phyloP scores from a whole-genome alignment of 2,888 invertebrate species.

The Epistrophe grossulariae region DNA sequence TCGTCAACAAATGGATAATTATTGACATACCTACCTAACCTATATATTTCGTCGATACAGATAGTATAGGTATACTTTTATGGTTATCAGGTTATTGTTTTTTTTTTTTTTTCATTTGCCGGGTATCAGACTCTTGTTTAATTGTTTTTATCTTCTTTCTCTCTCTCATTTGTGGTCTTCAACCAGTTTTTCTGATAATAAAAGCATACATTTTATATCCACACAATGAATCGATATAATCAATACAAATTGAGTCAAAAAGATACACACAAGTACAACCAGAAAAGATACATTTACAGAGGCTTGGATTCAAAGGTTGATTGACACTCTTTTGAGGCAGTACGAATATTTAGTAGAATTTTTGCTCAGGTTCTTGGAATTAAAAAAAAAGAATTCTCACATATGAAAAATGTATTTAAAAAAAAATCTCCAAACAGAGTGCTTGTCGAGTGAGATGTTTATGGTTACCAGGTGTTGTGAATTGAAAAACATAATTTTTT shows the following conservation, averaged over 20 bases:
- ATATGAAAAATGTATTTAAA: neutral
- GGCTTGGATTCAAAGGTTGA: constrained; percentile 25
- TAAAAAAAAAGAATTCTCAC: constrained; percentile 24
- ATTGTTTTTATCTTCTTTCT: neutral
- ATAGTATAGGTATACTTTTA: constrained; percentile 26
- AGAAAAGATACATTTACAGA: constrained; percentile 18
- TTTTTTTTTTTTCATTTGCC: constrained; percentile 14
- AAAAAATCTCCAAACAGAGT: constrained; percentile 18
- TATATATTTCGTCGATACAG: constrained; percentile 26
- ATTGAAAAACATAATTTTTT: no score
- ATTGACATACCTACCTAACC: constrained; percentile 8
- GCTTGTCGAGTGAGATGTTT: constrained; percentile 9
- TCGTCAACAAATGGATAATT: constrained; percentile 17
- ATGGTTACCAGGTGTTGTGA: constrained; percentile 6
- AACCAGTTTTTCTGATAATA: constrained; percentile 57
- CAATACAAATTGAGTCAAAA: constrained; percentile 39
- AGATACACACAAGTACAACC: constrained; percentile 21
- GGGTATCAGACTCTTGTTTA: constrained; percentile 22
- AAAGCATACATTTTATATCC: constrained; percentile 1
- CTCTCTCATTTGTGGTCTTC: constrained; percentile 30
- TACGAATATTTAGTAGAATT: constrained; percentile 21
- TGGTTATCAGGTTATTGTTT: constrained; percentile 56
- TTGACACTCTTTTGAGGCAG: constrained; percentile 36
- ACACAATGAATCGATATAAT: constrained; percentile 31
- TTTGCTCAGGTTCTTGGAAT: constrained; percentile 37